Base-by-base conservation (phyloP, 2,113 vertebrate species). In the Variabilichromis moorii region DNA sequence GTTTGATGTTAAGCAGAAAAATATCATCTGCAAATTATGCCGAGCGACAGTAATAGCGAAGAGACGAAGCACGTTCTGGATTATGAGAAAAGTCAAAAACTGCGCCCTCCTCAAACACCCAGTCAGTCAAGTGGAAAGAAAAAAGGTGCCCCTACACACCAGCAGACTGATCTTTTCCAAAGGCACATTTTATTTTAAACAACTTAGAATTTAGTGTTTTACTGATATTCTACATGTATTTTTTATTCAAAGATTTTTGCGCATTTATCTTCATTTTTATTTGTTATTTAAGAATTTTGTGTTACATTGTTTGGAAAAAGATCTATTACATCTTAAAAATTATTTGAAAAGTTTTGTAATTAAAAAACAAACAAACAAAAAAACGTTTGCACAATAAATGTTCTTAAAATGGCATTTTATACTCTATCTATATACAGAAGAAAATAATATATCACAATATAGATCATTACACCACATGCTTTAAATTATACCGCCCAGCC, bases 1-100 rank as follows among this genome's bases (percentile, higher is more conserved):
- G 59, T 63, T 63, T 63, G 59, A 63, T 19, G 16, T 61, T 33
- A 61, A 61, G 59, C 28, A 61, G 28, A 33, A 19, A 61, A 33
- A 61, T 31, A 61, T 61, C 9, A 19, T 61, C 59, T 33, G 28
- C 59, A 33, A 61, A 61, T 61, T 7, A 33, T 19, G 28, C 28
- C 3, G 3, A 28, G 57, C 0, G 57, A 61, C 9, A 61, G 57
- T 61, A 61, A 33, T 7, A 11, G 59, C 0, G 0, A 61, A 61
- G 59, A 61, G 28, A 33, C 3, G 3, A 61, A 61, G 57, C 16
- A 33, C 3, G 3, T 61, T 61, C 16, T 61, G 57, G 28, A 61
- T 33, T 61, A 61, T 61, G 57, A 61, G 28, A 61, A 61, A 61
- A 61, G 14, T 14, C 28, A 31, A 61, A 61, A 31, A 10, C 57